Percentiles rank a stretch among this genome's conserved stretches.
Evolutionary conservation across 1,140 invertebrate genomes (phyloP).

Genomic region (Stenopsyche tienmushanensis): DNA sequence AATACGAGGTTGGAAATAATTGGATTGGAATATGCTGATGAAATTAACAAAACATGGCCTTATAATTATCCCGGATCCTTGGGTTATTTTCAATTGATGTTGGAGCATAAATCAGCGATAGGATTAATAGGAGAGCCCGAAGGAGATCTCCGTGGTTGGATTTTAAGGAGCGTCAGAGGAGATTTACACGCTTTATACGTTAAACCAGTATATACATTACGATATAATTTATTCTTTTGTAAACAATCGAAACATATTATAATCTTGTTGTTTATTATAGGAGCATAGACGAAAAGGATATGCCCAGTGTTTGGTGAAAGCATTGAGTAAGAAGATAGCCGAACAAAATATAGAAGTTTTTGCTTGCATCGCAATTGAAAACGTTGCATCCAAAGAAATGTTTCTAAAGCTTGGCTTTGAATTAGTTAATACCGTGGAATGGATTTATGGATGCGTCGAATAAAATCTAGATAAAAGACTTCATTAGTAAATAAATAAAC

Average conservation of each 20-base stretch:
- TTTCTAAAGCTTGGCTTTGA: background rate
- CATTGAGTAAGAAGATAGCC: background rate
- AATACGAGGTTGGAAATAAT: background rate
- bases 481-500: no score
- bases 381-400: background rate
- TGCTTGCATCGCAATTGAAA: background rate
- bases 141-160: background rate
- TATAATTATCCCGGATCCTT: slow-evolving; percentile 14
- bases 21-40: slow-evolving; percentile 3
- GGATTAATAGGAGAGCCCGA: background rate
- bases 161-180: slow-evolving; percentile 4
- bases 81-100: slow-evolving; percentile 8
- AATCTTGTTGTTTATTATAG: slow-evolving; percentile 2
- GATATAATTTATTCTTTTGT: background rate
- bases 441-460: background rate
- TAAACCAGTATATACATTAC: background rate
- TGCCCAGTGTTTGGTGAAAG: background rate
- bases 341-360: background rate
- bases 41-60: slow-evolving; percentile 11
- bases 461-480: no score
- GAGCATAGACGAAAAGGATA: background rate
- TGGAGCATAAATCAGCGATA: background rate
- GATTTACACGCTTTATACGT: slow-evolving; percentile 10
- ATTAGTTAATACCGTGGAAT: background rate
- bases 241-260: background rate